A percentile compares a stretch with the other conserved stretches of the same genome.
Conservation (phyloP, 2,888 invertebrate species). For the Penaeus monodon region DNA sequence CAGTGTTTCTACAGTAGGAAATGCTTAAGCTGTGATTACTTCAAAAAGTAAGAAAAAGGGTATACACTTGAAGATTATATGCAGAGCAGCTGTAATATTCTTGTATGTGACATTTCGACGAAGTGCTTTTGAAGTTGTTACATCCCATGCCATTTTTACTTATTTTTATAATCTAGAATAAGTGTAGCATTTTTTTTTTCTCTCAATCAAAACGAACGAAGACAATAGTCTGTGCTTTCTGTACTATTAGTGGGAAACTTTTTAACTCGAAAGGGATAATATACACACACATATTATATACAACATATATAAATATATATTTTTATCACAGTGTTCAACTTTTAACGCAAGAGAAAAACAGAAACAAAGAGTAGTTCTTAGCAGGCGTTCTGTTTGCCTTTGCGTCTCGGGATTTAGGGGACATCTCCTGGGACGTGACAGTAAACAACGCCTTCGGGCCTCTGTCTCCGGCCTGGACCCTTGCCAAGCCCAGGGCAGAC, state of each 20-base stretch:
- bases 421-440: slow-evolving; percentile 27
- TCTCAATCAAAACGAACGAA: neutral
- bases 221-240: slow-evolving; percentile 2
- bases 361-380: neutral
- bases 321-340: too few relatives aligned
- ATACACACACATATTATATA: too few relatives aligned
- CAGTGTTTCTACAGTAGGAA: slow-evolving; percentile 29
- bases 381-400: slow-evolving; percentile 4
- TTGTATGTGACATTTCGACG: slow-evolving; percentile 4
- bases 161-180: slow-evolving; percentile 34
- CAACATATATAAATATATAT: too few relatives aligned
- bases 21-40: slow-evolving; percentile 45
- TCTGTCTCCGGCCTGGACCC: slow-evolving; percentile 39
- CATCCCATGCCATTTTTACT: slow-evolving; percentile 26
- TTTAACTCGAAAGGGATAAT: neutral
- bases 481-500: slow-evolving; percentile 32
- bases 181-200: slow-evolving; percentile 13
- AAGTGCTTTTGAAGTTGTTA: slow-evolving; percentile 6
- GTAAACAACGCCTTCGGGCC: slow-evolving; percentile 13
- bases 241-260: slow-evolving; percentile 13
- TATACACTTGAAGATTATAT: neutral
- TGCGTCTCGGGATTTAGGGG: slow-evolving; percentile 26
- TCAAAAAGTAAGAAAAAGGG: neutral
- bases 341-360: neutral
- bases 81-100: slow-evolving; percentile 3